phyloP scores from a whole-genome alignment of 2,113 vertebrate species.

The Bujurquina vittata region DNA sequence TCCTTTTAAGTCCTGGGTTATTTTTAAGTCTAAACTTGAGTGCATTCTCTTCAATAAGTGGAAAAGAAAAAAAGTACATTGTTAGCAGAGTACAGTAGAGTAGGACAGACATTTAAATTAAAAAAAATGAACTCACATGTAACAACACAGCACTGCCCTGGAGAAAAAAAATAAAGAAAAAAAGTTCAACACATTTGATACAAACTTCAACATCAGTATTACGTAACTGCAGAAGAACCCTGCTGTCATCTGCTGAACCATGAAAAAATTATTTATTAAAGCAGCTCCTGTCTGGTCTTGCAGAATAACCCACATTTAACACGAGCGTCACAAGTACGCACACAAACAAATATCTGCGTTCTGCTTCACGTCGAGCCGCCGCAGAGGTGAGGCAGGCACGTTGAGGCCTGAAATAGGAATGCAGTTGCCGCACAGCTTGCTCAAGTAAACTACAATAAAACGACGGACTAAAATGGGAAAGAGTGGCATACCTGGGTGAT shows the following conservation, averaged over 20 bases:
- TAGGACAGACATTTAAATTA: background rate
- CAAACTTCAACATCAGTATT: background rate
- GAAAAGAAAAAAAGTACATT: conserved; percentile 3
- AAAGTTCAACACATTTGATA: conserved; percentile 38
- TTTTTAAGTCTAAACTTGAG: background rate
- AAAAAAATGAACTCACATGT: conserved; percentile 76
- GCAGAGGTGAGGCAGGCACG: conserved; percentile 39
- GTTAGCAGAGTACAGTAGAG: conserved; percentile 39
- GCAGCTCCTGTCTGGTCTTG: conserved; percentile 2
- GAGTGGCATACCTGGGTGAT: background rate
- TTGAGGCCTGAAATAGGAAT: conserved; percentile 71
- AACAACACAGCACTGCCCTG: conserved; percentile 73
- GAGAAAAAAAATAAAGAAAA: conserved; percentile 35
- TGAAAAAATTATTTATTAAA: background rate
- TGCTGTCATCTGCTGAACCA: conserved; percentile 12
- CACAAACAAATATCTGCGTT: background rate
- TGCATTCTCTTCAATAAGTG: conserved; percentile 3
- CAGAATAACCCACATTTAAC: conserved; percentile 5
- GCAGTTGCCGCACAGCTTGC: background rate
- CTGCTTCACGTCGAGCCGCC: background rate
- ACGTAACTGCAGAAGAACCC: conserved; percentile 20
- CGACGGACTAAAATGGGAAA: background rate
- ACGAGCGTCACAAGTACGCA: background rate
- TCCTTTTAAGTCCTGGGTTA: background rate
- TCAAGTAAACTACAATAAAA: background rate